A percentile compares a stretch with the other conserved stretches of the same genome.
Conservation (phyloP, 2,888 invertebrate species). For the Eupithecia abbreviata region DNA sequence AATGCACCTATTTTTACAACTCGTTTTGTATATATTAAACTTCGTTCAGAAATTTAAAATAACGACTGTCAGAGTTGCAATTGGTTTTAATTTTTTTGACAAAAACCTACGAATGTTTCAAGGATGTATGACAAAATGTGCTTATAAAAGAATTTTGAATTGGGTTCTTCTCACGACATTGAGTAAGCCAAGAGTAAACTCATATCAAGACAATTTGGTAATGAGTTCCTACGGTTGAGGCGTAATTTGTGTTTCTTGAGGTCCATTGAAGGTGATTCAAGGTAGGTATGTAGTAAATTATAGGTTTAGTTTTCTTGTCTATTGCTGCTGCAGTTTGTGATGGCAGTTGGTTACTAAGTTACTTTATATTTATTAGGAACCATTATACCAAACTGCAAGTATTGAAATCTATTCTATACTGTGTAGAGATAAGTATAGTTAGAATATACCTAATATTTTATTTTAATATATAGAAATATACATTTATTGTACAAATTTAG, state of each 20-base stretch:
- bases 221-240: conserved; percentile 18
- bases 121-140: conserved; percentile 16
- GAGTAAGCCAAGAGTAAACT: conserved; percentile 25
- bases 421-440: too few species aligned
- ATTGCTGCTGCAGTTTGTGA: neutral
- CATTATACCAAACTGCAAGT: too few species aligned
- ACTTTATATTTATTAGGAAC: too few species aligned
- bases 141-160: conserved; percentile 18
- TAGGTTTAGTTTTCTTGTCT: conserved; percentile 8
- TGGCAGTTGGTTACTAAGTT: too few species aligned
- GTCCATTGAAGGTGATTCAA: conserved; percentile 9
- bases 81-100: neutral
- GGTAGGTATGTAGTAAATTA: conserved; percentile 24
- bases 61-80: neutral
- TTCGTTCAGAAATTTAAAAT: neutral
- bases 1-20: neutral
- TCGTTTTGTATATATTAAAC: neutral
- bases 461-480: too few species aligned
- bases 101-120: neutral
- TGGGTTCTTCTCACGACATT: conserved; percentile 40
- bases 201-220: conserved; percentile 37
- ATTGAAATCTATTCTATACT: too few species aligned
- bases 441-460: too few species aligned
- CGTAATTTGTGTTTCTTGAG: conserved; percentile 36
- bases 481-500: too few species aligned